Percentiles rank a stretch among this genome's conserved stretches.
These are phyloP conservation scores for Eriosoma lanigerum DNA, from an alignment of 1,140 invertebrate species.

Conservation along the genomic window DNA sequence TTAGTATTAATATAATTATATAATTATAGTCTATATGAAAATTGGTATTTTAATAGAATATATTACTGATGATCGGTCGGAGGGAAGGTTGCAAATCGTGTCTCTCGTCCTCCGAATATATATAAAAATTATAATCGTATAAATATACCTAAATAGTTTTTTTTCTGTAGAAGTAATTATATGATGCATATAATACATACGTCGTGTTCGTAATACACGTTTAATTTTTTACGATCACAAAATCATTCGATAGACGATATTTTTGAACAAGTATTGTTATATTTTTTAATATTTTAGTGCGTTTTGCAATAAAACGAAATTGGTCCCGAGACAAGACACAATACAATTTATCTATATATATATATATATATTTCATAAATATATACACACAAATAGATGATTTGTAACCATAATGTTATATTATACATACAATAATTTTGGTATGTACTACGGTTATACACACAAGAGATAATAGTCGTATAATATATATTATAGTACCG, in stretches of 20 bases:
- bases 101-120: not conserved
- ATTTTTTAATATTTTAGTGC: constrained; percentile 26
- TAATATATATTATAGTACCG: not conserved
- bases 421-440: no score
- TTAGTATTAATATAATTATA: no score
- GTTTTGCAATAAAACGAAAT: constrained; percentile 49
- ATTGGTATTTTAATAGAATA: no score
- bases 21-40: no score
- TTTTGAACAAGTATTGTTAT: constrained; percentile 27
- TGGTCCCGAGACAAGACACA: not conserved
- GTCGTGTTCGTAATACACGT: no score
- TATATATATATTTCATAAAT: not conserved
- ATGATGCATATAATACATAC: not conserved
- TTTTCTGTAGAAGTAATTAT: no score
- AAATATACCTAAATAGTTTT: no score
- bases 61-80: no score
- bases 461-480: constrained; percentile 8
- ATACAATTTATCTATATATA: not conserved
- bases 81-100: no score
- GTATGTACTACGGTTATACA: no score
- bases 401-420: constrained; percentile 7
- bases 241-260: constrained; percentile 40
- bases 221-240: constrained; percentile 29
- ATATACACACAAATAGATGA: not conserved
- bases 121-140: not conserved